Conservation (phyloP, 1,140 invertebrate genomes). For the Harlomillsia oculata region DNA sequence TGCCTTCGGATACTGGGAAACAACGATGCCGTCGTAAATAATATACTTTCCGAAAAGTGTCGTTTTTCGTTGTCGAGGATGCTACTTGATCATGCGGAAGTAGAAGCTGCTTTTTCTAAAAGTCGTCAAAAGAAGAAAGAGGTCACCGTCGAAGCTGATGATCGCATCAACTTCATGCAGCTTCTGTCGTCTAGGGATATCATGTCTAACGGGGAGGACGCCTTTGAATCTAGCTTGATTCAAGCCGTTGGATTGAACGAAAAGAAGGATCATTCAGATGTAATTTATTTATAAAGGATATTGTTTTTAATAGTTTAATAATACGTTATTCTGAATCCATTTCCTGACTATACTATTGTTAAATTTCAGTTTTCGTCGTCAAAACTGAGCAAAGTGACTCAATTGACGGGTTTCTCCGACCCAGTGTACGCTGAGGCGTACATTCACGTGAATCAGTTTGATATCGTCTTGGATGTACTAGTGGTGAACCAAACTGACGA, state of each 20-base stretch:
- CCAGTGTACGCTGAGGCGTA: slow-evolving; percentile 98
- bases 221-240: slow-evolving; percentile 89
- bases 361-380: slow-evolving; percentile 42
- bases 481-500: slow-evolving; percentile 97
- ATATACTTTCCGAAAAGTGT: slow-evolving; percentile 69
- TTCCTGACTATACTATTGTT: background rate
- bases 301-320: background rate
- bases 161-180: slow-evolving; percentile 77
- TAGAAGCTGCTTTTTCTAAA: slow-evolving; percentile 52
- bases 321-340: background rate
- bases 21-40: slow-evolving; percentile 39
- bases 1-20: slow-evolving; percentile 72
- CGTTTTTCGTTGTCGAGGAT: slow-evolving; percentile 72
- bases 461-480: slow-evolving; percentile 91
- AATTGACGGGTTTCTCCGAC: slow-evolving; percentile 98
- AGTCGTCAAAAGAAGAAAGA: slow-evolving; percentile 53
- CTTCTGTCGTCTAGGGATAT: slow-evolving; percentile 63
- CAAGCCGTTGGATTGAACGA: slow-evolving; percentile 60
- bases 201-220: slow-evolving; percentile 65
- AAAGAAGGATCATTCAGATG: slow-evolving; percentile 38
- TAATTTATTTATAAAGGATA: background rate
- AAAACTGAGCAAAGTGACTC: slow-evolving; percentile 75
- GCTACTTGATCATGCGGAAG: slow-evolving; percentile 70
- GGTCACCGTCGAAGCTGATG: slow-evolving; percentile 69
- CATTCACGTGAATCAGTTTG: slow-evolving; percentile 98